phyloP scores from a whole-genome alignment of 2,797 vertebrate genomes.

The Poecilia picta region DNA sequence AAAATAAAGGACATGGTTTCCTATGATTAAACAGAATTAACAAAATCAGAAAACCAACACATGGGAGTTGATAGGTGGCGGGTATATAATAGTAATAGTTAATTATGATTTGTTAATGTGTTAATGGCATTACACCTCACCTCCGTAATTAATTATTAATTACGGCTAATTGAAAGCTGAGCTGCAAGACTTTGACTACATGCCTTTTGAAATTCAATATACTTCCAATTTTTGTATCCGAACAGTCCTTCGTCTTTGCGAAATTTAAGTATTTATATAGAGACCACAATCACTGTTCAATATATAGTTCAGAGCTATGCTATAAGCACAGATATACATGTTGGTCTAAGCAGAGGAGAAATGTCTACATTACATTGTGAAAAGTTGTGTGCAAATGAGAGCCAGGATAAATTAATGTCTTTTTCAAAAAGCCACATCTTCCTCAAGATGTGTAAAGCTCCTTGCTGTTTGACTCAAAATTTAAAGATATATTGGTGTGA shows the following conservation, averaged over 20 bases:
- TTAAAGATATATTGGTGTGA: not conserved
- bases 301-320: not conserved
- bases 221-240: not conserved
- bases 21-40: not conserved
- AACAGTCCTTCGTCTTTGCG: not conserved
- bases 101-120: not conserved
- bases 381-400: slow-evolving; percentile 12
- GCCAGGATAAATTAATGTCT: slow-evolving; percentile 39
- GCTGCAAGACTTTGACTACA: not conserved
- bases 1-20: not conserved
- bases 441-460: slow-evolving; percentile 4
- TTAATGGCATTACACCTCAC: too few species aligned
- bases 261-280: not conserved
- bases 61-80: not conserved
- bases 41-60: not conserved
- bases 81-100: not conserved
- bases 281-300: not conserved
- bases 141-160: too few species aligned
- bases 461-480: slow-evolving; percentile 3
- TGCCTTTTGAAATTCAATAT: not conserved
- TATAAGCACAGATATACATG: not conserved
- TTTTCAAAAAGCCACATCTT: slow-evolving; percentile 28
- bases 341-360: slow-evolving; percentile 29
- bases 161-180: not conserved
- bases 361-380: slow-evolving; percentile 33